Base-by-base conservation (phyloP, 2,113 vertebrate genomes). In the Gavia stellata region DNA sequence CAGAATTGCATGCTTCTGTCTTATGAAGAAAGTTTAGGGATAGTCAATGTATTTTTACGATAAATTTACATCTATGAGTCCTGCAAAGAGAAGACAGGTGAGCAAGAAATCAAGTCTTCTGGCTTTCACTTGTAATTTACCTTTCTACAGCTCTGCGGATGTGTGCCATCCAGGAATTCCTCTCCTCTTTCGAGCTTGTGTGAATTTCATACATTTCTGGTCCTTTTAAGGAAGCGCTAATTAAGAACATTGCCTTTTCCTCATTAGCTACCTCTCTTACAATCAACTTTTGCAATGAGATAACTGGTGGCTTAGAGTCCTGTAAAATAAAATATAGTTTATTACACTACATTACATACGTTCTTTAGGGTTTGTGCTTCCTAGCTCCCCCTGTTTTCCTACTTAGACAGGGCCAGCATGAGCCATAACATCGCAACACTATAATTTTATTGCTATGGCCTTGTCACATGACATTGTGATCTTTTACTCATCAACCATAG, bases 191-290 rank as follows among this genome's bases (percentile, higher is more conserved):
- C 5, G 99, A 99, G 92, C 95, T 92, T 17, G 99, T 99, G 97
- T 99, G 98, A 81, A 99, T 99, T 97, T 99, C 99, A 5, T 99
- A 99, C 99, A 99, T 99, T 97, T 99, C 99, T 0, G 99, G 99
- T 75, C 99, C 99, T 20, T 98, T 97, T 80, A 98, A 97, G 71
- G 99, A 99, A 83, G 99, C 99, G 1, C 99, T 99, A 96, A 99
- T 99, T 47, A 99, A 98, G 92, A 99, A 99, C 99, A 99, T 99
- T 61, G 99, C 99, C 75, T 98, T 99, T 96, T 99, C 99, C 93
- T 99, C 99, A 10, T 99, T 99, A 70, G 99, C 99, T 71, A 99
- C 99, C 87, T 99, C 99, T 86, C 99, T 98, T 45, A 99, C 99
- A 14, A 99, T 99, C 92, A 99, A 94, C 95, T 99, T 99, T 91